Base-by-base conservation (phyloP, 2,113 vertebrate species). In the Laticauda colubrina region DNA sequence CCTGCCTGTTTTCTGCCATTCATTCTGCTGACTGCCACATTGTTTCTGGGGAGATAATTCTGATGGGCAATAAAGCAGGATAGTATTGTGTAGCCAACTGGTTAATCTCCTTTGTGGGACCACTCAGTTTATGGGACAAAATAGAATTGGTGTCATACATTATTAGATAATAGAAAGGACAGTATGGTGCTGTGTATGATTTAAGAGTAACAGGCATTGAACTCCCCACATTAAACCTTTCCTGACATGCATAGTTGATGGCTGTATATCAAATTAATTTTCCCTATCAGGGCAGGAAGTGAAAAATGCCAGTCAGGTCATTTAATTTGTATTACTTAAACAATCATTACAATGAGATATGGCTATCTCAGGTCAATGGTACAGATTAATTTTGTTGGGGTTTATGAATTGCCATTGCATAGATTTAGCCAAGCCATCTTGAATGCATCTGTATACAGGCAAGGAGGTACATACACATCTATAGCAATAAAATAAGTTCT, bases 241-340 rank as follows among this genome's bases (percentile, higher is more conserved):
- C 55, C 88, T 86, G 92, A 53, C 89, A 61, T 86, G 89, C 89
- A 75, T 90, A 54, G 86, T 86, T 93, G 92, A 90, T 61, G 54
- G 45, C 23, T 86, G 55, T 86, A 85, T n/a, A 90, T 90, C 55
- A 61, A 86, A 86, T 90, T 93, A 93, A 90, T 89, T 90, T 90
- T 64, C 45, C 55, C 55, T 90, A 88, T 93, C 92, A 86, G 53
- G 18, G 29, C 55, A 61, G 55, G 26, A 86, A 93, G 88, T 57
- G 92, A 61, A 85, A 29, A 85, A n/a, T 53, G 20, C 88, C 39
- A 61, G 59, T 86, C 75, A 90, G 88, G 11, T 23, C 55, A 90
- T 93, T 55, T 51, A 81, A 86, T 93, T 29, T 61, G 75, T 86
- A 86, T 86, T 89, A 39, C 87, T 89, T 90, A 93, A 90, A 55